A percentile compares a stretch with the other conserved stretches of the same genome.
These are phyloP conservation scores for Himalopsyche japonica DNA, from an alignment of 2,888 invertebrate genomes.

Conservation along the genomic window DNA sequence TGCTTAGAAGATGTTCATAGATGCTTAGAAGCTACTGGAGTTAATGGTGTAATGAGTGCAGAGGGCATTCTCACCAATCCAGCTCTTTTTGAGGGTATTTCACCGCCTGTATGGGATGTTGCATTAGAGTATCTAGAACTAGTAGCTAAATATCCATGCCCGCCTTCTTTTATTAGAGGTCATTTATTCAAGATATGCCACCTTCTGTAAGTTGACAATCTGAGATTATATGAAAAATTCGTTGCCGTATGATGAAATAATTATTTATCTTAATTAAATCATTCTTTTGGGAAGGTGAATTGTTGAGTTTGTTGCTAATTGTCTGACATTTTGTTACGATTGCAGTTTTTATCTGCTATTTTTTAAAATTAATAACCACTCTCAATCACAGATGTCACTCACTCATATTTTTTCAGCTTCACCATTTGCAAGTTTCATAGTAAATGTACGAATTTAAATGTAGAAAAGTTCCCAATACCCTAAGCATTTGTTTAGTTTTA, in stretches of 20 bases:
- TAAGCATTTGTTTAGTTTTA: too few relatives aligned
- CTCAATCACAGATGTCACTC: too few relatives aligned
- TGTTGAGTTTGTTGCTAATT: neutral
- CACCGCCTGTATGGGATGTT: conserved; percentile 87
- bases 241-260: neutral
- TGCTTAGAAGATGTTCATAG: conserved; percentile 82
- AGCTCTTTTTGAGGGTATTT: conserved; percentile 78
- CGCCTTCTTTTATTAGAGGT: conserved; percentile 86
- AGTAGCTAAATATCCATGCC: conserved; percentile 82
- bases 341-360: too few relatives aligned
- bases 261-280: neutral
- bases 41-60: conserved; percentile 85
- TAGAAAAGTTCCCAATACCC: too few relatives aligned
- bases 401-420: too few relatives aligned
- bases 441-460: too few relatives aligned
- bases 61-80: conserved; percentile 99
- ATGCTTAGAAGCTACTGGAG: conserved; percentile 85
- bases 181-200: conserved; percentile 97
- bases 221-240: neutral
- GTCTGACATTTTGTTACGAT: too few relatives aligned
- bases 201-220: conserved; percentile 71
- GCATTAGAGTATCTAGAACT: conserved; percentile 86
- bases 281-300: neutral
- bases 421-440: too few relatives aligned
- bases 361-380: too few relatives aligned